Percentiles rank a stretch among this genome's conserved stretches.
phyloP scores from a whole-genome alignment of 2,888 invertebrate species.

The Synergus umbraculus region DNA sequence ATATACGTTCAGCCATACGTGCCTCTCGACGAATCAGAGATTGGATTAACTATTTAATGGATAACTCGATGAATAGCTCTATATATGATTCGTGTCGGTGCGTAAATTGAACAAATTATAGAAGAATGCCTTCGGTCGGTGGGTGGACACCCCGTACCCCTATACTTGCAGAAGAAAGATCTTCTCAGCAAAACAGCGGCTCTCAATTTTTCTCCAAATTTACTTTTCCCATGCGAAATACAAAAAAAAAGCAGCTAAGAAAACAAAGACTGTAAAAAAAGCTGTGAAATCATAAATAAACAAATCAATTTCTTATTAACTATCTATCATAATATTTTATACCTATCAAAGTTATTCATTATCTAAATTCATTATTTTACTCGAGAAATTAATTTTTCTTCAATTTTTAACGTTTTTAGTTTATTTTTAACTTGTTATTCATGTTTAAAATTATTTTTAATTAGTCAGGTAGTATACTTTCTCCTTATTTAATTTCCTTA shows the following conservation, averaged over 20 bases:
- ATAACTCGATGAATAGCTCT: constrained; percentile 71
- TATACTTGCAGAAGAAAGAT: constrained; percentile 44
- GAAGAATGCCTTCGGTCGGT: constrained; percentile 71
- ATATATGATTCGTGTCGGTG: constrained; percentile 68
- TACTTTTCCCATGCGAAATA: not conserved
- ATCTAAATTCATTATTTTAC: no score
- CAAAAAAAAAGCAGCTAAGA: not conserved
- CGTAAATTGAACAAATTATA: constrained; percentile 76
- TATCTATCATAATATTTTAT: no score
- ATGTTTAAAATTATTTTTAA: no score
- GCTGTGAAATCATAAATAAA: no score
- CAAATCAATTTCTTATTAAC: no score
- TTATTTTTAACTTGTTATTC: not conserved
- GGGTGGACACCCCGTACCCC: constrained; percentile 62
- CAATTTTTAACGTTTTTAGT: not conserved
- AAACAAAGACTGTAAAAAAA: no score
- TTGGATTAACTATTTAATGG: constrained; percentile 73
- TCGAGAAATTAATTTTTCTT: not conserved
- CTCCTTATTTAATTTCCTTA: no score
- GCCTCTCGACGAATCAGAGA: constrained; percentile 62
- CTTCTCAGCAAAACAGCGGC: constrained; percentile 43
- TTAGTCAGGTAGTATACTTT: no score
- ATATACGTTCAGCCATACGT: constrained; percentile 36
- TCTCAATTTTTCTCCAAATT: constrained; percentile 48
- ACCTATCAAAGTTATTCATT: no score